Evolutionary conservation across 2,797 vertebrate species (phyloP), one percentile per base, ranked within the genome.

Genomic region (Protonibea diacanthus): DNA sequence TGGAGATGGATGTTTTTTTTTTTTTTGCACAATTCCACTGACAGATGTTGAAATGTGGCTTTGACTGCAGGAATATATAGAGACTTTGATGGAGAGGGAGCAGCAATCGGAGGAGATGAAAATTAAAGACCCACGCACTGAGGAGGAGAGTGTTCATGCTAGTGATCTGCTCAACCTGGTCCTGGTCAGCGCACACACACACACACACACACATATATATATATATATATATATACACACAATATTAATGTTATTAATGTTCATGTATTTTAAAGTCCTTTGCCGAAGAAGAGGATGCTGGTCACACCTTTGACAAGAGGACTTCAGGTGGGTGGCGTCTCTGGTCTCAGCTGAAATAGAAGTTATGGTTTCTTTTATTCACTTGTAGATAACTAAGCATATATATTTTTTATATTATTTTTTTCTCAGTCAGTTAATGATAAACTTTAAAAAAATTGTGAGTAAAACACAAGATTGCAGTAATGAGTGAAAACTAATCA

Each of bases 51-150:
- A 63, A 45, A 49, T 75, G 0, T 87, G 59, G 0, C 61, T 83
- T 38, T 81, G 55, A 62, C 60, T 83, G n/a, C 81, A 99, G 98
- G 89, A 93, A 29, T 99, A 97, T 78, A 93, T 98, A 13, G 92
- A 96, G 67, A 87, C 92, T 60, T 85, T 97, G 78, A 93, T 98
- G 77, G 91, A 93, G 82, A 95, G 91, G 81, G 95, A 97, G 86
- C 86, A 92, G 65, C 90, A 89, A 21, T 86, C 92, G 17, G 93
- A 96, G 74, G 93, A 96, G 56, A 94, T 94, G 86, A 90, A 85
- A 18, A 58, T 96, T 45, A 97, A 96, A 90, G 97, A 97, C 44
- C 96, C 95, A 78, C 95, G 95, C 72, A 91, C 91, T 0, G 88
- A 94, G 62, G 92, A 96, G 53, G 96, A 98, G 85, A 90, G 82